Conservation (phyloP, 2,797 vertebrate genomes). For the Takifugu rubripes region DNA sequence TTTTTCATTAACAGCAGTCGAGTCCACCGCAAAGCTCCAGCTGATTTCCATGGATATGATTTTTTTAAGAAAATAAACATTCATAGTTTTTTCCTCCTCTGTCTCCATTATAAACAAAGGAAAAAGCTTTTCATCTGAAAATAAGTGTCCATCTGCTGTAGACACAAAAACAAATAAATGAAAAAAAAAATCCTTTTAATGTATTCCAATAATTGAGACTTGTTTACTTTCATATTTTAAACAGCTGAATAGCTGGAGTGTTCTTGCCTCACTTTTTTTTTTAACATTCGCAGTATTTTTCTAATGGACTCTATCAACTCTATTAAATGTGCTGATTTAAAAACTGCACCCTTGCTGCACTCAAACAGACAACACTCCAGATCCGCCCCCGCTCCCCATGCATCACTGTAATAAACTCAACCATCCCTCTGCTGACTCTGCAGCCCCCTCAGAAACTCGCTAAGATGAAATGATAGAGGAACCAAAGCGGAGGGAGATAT, state of each 20-base stretch:
- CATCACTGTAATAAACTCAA: constrained; percentile 2
- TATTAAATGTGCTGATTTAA: constrained; percentile 11
- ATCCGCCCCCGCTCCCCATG: constrained; percentile 3
- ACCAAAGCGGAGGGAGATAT: constrained; percentile 22
- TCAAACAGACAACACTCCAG: constrained; percentile 12
- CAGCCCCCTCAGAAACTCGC: constrained; percentile 16
- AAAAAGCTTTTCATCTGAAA: constrained; percentile 12
- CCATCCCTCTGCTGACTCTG: constrained; percentile 21
- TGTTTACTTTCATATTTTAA: neutral
- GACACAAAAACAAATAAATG: constrained; percentile 8
- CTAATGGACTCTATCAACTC: constrained; percentile 2
- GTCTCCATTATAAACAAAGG: constrained; percentile 29
- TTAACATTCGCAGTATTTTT: constrained; percentile 3
- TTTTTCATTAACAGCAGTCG: constrained; percentile 25
- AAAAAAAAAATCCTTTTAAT: neutral
- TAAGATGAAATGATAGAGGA: constrained; percentile 30
- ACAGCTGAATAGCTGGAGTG: neutral
- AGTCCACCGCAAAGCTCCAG: constrained; percentile 5
- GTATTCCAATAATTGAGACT: too few species aligned
- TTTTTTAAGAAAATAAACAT: constrained; percentile 11
- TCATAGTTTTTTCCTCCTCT: constrained; percentile 14
- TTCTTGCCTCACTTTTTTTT: constrained; percentile 6
- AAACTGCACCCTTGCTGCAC: neutral
- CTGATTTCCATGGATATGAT: constrained; percentile 20
- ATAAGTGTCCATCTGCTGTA: constrained; percentile 8